Evolutionary conservation across 2,797 vertebrate species (phyloP).

Genomic region (Acomys russatus): DNA sequence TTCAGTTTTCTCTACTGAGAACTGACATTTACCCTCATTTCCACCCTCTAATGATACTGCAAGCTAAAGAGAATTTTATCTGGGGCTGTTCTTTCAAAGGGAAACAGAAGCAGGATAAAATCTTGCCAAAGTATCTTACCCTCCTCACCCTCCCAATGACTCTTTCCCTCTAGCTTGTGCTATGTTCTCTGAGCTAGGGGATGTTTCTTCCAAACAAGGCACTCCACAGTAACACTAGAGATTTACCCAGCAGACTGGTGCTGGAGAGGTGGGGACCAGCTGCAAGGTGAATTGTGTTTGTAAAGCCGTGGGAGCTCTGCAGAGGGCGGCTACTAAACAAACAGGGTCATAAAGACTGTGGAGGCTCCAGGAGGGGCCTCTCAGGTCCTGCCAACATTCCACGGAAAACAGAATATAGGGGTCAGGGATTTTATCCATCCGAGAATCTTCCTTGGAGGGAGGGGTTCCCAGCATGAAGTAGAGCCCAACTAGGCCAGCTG

Average conservation of each 20-base stretch:
- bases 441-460: slow-evolving; percentile 68
- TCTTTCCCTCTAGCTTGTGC: neutral
- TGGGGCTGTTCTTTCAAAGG: slow-evolving; percentile 75
- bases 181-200: slow-evolving; percentile 44
- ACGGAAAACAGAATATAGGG: slow-evolving; percentile 73
- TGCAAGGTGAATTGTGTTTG: slow-evolving; percentile 77
- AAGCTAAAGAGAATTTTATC: slow-evolving; percentile 80
- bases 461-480: slow-evolving; percentile 64
- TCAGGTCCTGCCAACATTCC: slow-evolving; percentile 79
- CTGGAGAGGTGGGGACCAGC: slow-evolving; percentile 63
- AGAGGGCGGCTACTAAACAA: slow-evolving; percentile 82
- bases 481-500: slow-evolving; percentile 65
- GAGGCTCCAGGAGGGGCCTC: slow-evolving; percentile 70
- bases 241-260: slow-evolving; percentile 61
- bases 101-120: slow-evolving; percentile 71
- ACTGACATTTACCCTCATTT: slow-evolving; percentile 69
- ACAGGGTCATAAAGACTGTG: slow-evolving; percentile 74
- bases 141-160: slow-evolving; percentile 43
- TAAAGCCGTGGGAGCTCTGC: slow-evolving; percentile 73
- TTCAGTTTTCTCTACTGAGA: slow-evolving; percentile 45
- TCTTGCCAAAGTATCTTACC: slow-evolving; percentile 70
- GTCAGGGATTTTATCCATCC: slow-evolving; percentile 65
- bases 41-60: slow-evolving; percentile 68
- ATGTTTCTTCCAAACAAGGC: slow-evolving; percentile 62
- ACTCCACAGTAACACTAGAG: slow-evolving; percentile 35